phyloP scores from a whole-genome alignment of 2,888 invertebrate species.

The Stenchaetothrips biformis region DNA sequence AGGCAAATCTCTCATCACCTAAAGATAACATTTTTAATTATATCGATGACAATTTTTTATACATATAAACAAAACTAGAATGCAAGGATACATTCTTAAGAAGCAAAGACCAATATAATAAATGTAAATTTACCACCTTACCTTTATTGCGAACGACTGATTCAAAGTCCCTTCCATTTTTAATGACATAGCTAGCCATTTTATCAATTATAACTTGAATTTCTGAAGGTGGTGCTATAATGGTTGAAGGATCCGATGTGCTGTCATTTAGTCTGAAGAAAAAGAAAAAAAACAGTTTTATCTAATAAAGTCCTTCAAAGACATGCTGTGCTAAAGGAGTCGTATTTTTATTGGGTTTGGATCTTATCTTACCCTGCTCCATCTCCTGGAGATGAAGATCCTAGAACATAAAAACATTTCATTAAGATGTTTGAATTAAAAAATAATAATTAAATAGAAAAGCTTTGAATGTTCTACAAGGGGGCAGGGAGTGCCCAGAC shows the following conservation, averaged over 20 bases:
- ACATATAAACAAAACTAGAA: neutral
- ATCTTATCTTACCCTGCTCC: neutral
- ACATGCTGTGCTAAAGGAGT: neutral
- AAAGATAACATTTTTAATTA: conserved; percentile 30
- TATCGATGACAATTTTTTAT: conserved; percentile 15
- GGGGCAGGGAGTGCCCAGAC: neutral
- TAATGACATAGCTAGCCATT: conserved; percentile 93
- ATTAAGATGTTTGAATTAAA: neutral
- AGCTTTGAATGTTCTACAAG: too few species aligned
- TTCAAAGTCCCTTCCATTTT: conserved; percentile 92
- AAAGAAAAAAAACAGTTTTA: neutral
- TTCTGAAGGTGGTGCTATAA: conserved; percentile 67
- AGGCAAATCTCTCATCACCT: conserved; percentile 79
- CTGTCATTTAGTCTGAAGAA: neutral
- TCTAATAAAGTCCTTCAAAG: neutral
- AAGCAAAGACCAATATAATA: neutral
- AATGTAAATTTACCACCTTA: conserved; percentile 28
- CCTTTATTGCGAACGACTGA: conserved; percentile 73
- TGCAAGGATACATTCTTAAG: conserved; percentile 26
- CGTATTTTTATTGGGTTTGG: neutral
- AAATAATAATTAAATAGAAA: neutral
- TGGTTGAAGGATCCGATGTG: neutral
- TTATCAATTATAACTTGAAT: conserved; percentile 86
- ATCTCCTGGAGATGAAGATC: neutral
- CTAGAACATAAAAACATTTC: too few species aligned